These are phyloP conservation scores for Ammospiza nelsoni DNA, from an alignment of 2,113 vertebrate species.

Conservation along the genomic window DNA sequence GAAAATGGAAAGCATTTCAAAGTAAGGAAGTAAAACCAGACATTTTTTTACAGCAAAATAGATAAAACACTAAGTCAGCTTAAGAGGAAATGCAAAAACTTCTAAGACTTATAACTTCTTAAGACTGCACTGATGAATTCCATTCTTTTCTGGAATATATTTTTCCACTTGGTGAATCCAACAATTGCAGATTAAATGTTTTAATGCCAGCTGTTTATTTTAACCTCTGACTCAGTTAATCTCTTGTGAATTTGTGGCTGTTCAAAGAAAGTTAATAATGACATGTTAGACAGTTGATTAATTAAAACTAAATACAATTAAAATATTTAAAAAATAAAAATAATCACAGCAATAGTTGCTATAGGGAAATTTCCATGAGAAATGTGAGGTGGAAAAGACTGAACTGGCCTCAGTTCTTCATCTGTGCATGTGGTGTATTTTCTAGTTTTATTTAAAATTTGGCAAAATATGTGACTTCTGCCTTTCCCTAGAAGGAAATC, in stretches of 20 bases:
- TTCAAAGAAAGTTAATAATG: constrained; percentile 70
- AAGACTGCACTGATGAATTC: neutral
- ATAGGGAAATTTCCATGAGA: neutral
- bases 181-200: constrained; percentile 53
- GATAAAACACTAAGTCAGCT: neutral
- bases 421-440: neutral
- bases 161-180: constrained; percentile 51
- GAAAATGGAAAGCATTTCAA: neutral
- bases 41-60: neutral
- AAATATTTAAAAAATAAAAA: neutral
- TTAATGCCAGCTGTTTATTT: constrained; percentile 68
- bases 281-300: constrained; percentile 56
- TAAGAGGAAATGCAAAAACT: constrained; percentile 2
- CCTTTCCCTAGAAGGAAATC: neutral
- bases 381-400: neutral
- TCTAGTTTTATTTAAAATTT: neutral
- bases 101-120: neutral
- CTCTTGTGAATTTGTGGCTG: constrained; percentile 65
- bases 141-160: constrained; percentile 35
- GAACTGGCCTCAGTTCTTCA: neutral
- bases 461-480: neutral
- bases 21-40: neutral
- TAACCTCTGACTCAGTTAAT: constrained; percentile 70
- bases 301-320: constrained; percentile 46
- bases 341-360: constrained; percentile 42